phyloP scores from a whole-genome alignment of 2,113 vertebrate genomes.

The Myxocyprinus asiaticus region DNA sequence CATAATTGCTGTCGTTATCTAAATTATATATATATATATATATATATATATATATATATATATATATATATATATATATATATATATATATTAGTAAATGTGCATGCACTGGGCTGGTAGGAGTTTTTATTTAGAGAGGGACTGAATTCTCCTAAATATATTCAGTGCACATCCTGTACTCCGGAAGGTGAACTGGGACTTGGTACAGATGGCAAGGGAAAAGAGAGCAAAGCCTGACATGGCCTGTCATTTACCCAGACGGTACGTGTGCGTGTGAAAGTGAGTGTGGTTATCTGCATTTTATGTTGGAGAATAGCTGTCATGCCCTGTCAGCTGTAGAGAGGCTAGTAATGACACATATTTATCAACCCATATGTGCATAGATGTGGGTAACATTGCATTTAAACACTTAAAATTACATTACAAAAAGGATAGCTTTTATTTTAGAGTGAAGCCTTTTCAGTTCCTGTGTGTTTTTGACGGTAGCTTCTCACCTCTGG shows the following conservation, averaged over 20 bases:
- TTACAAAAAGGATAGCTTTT: background rate
- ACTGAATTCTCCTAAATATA: slow-evolving; percentile 5
- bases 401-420: slow-evolving; percentile 15
- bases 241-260: slow-evolving; percentile 37
- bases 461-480: no score
- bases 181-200: slow-evolving; percentile 40
- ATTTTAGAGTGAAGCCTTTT: no score
- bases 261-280: slow-evolving; percentile 23
- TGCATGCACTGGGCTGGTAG: background rate
- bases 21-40: background rate
- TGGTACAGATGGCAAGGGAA: slow-evolving; percentile 43
- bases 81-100: no score
- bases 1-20: slow-evolving; percentile 18
- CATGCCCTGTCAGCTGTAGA: slow-evolving; percentile 38
- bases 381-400: background rate
- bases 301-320: slow-evolving; percentile 29
- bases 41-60: no score
- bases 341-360: slow-evolving; percentile 22
- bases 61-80: no score
- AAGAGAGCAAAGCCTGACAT: slow-evolving; percentile 31
- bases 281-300: slow-evolving; percentile 22
- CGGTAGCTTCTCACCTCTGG: no score
- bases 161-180: slow-evolving; percentile 3
- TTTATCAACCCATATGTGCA: slow-evolving; percentile 25
- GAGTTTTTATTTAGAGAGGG: background rate